Evolutionary conservation across 1,140 invertebrate genomes (phyloP), one percentile per base, ranked within the genome.

Genomic region (Lithobius niger): DNA sequence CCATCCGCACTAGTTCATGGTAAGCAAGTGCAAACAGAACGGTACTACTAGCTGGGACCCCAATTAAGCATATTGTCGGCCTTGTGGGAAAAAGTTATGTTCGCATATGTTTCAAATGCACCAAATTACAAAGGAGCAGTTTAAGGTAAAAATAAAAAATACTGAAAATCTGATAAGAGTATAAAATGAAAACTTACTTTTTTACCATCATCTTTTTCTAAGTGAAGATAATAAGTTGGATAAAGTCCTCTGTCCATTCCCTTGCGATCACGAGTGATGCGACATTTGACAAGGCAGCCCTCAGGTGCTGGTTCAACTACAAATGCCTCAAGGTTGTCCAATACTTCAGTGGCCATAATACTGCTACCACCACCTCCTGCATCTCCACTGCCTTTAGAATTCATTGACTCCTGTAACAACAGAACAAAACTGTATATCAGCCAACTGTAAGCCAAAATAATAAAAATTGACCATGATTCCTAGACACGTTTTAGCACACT

Each of bases 221-320:
- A 72, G 69, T 99, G 96, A 62, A 99, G 75, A 72, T 92, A 99
- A 74, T 99, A 99, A 0, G 95, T 98, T 3, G 97, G 97, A 73
- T 92, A 99, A 6, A 99, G 77, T 2, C 93, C 93, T 47, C 93
- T 74, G 71, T 99, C 96, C 80, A 99, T 92, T 44, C 96, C 96
- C 69, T 95, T 97, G 61, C 95, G 82, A 69, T 99, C 96, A 40
- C 97, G 72, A 0, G 95, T 97, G 61, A 99, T 98, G 58, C 93
- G 77, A 73, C 97, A 99, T 68, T 97, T 95, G 62, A 92, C 89
- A 57, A 94, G 80, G 26, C 90, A 82, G 55, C 91, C 88, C 67
- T 95, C 89, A 36, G 84, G 81, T 1, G 92, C 93, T 13, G 95
- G 93, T 66, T 89, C 83, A 50, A 88, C 68, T 0, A 96, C 90